phyloP scores from a whole-genome alignment of 2,888 invertebrate genomes.

The Drosophila percnosoma region DNA sequence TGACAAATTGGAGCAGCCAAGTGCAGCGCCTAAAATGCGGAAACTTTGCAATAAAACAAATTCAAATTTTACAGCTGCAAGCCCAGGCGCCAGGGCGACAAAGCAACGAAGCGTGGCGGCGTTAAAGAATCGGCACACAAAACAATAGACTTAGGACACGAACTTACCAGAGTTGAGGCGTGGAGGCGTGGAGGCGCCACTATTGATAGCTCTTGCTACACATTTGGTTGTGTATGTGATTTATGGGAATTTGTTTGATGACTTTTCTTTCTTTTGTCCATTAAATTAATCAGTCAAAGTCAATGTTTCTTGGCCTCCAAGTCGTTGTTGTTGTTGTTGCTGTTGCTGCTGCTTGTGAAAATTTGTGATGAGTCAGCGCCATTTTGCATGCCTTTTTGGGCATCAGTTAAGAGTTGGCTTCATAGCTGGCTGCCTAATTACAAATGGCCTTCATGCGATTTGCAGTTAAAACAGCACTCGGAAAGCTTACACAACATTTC shows the following conservation, averaged over 20 bases:
- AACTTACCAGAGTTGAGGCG: slow-evolving; percentile 53
- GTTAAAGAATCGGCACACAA: slow-evolving; percentile 44
- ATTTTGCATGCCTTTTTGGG: slow-evolving; percentile 23
- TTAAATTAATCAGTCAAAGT: slow-evolving; percentile 55
- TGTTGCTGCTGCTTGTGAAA: slow-evolving; percentile 14
- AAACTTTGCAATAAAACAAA: slow-evolving; percentile 53
- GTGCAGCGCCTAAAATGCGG: slow-evolving; percentile 73
- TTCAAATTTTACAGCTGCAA: slow-evolving; percentile 16
- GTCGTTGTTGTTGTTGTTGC: not conserved
- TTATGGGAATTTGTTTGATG: slow-evolving; percentile 37
- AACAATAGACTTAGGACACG: slow-evolving; percentile 72
- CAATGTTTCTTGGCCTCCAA: slow-evolving; percentile 33
- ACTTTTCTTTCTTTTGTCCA: slow-evolving; percentile 34
- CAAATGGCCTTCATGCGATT: slow-evolving; percentile 67
- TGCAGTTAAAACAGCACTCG: slow-evolving; percentile 34
- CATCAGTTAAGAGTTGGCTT: slow-evolving; percentile 29
- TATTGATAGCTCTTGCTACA: slow-evolving; percentile 34
- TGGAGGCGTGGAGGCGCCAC: slow-evolving; percentile 41
- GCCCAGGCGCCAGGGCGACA: slow-evolving; percentile 7
- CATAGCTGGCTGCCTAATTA: slow-evolving; percentile 64
- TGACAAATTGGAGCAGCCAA: slow-evolving; percentile 74
- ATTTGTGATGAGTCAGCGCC: slow-evolving; percentile 50
- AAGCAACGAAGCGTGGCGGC: slow-evolving; percentile 26
- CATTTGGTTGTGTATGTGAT: slow-evolving; percentile 26
- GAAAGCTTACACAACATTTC: slow-evolving; percentile 62